Percentiles rank a stretch among this genome's conserved stretches.
Evolutionary conservation across 53 echinoderm and acorn worm genomes (phyloP).

Genomic region (Echinometra lucunter): DNA sequence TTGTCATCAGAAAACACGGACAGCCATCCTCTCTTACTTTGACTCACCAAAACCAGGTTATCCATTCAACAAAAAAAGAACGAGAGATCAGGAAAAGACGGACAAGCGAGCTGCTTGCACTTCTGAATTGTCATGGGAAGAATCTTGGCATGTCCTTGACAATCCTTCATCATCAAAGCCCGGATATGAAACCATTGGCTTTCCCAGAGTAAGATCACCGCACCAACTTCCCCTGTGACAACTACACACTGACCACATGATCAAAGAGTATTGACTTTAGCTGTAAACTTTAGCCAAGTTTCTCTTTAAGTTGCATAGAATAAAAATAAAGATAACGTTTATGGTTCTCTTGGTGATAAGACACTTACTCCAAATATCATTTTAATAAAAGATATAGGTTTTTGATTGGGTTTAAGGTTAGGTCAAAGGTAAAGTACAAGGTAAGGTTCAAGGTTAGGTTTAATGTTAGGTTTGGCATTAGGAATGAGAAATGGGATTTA

Average conservation of each 20-base stretch:
- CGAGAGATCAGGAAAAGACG: background rate
- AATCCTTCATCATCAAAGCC: background rate
- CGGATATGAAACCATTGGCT: background rate
- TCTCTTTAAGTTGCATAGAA: too few relatives aligned
- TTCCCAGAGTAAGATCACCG: background rate
- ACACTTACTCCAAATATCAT: too few relatives aligned
- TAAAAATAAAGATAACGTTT: too few relatives aligned
- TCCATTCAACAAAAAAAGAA: background rate
- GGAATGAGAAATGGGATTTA: too few relatives aligned
- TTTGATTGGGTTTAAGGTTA: background rate
- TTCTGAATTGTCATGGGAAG: background rate
- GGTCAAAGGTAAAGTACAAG: too few relatives aligned
- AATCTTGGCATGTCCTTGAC: background rate
- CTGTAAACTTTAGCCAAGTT: background rate
- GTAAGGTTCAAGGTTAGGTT: too few relatives aligned
- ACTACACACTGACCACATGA: constrained; percentile 15
- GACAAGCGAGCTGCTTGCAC: background rate
- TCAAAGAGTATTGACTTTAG: background rate
- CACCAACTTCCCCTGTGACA: constrained; percentile 2
- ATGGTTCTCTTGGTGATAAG: too few relatives aligned
- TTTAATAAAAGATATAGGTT: background rate
- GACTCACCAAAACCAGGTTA: constrained; percentile 34
- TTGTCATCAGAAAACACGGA: background rate
- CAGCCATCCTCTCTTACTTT: background rate
- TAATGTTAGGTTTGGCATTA: too few relatives aligned